Evolutionary conservation across 2,113 vertebrate genomes (phyloP), one percentile per base, ranked within the genome.

Genomic region (rat (Rattus norvegicus)): DNA sequence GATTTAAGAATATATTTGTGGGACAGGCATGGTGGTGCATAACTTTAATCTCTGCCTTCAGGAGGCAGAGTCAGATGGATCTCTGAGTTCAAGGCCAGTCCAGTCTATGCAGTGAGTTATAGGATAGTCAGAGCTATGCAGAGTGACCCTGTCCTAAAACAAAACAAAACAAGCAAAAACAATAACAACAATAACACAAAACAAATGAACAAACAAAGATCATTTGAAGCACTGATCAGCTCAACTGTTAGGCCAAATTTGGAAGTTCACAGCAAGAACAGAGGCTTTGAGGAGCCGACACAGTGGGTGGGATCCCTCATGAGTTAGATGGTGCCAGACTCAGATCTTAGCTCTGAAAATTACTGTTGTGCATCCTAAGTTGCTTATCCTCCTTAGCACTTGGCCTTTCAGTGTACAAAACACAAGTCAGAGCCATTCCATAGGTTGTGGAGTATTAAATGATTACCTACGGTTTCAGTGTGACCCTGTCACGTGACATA

Each of bases 321-420:
- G 24, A 43, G 9, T 86, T 90, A 61, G 12, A 24, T 47, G 59
- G 39, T 54, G 24, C 6, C 28, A 16, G 52, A 49, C 76, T 95
- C 49, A 87, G 69, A 92, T 56, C 72, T 93, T 30, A 54, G 67
- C 30, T 85, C 80, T 63, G 36, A 93, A 93, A 72, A 26, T 47
- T 5, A 61, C 39, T n/a, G 69, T 7, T 90, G 63, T 63, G 5
- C 11, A 70, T 73, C 13, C n/a, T 49, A 80, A 89, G 54, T 88
- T 28, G 77, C 19, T 69, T 19, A 63, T 5, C 2, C 20, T 87
- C 36, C 63, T 85, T 65, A 9, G 52, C 26, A 28, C 30, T 24
- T 16, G 67, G 54, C 17, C 76, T 92, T 59, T 72, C 81, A 0
- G 5, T 65, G 20, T 83, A 72, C 54, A 73, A 70, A 88, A 65